A percentile compares a stretch with the other conserved stretches of the same genome.
phyloP scores from a whole-genome alignment of 1,140 invertebrate genomes.

The Neodiprion lecontei region DNA sequence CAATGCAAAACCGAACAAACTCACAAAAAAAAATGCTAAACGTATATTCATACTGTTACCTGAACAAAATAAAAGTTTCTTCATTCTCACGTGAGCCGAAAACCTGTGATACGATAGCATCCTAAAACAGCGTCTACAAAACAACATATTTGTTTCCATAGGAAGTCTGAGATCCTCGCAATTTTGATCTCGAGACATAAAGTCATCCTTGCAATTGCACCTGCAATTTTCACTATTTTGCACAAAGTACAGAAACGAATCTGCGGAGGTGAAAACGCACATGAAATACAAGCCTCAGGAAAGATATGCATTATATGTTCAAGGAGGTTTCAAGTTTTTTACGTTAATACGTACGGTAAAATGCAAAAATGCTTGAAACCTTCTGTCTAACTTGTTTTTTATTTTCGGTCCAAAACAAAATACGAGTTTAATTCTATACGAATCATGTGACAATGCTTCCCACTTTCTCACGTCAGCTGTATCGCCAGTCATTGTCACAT shows the following conservation, averaged over 20 bases:
- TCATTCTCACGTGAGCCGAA: slow-evolving; percentile 42
- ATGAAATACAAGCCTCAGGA: slow-evolving; percentile 7
- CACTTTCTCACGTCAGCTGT: too few species aligned
- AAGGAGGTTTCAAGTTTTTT: too few species aligned
- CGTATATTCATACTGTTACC: slow-evolving; percentile 28
- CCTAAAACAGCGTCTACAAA: slow-evolving; percentile 43
- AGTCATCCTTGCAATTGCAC: slow-evolving; percentile 25
- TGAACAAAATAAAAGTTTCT: slow-evolving; percentile 42
- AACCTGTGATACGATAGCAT: slow-evolving; percentile 40
- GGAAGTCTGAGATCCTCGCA: slow-evolving; percentile 32
- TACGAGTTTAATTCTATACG: too few species aligned
- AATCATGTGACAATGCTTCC: too few species aligned
- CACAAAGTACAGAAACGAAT: slow-evolving; percentile 43
- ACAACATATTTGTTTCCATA: slow-evolving; percentile 26
- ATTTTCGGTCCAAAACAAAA: too few species aligned
- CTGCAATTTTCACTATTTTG: slow-evolving; percentile 35
- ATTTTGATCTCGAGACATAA: slow-evolving; percentile 14
- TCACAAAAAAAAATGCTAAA: too few species aligned
- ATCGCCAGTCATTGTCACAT: too few species aligned
- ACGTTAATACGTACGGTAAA: too few species aligned
- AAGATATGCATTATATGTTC: too few species aligned
- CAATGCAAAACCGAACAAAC: too few species aligned
- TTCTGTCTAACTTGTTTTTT: too few species aligned
- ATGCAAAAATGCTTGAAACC: too few species aligned
- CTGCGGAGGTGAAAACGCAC: slow-evolving; percentile 28